Evolutionary conservation across 2,888 invertebrate genomes (phyloP).

Genomic region (Eremobia ochroleuca): DNA sequence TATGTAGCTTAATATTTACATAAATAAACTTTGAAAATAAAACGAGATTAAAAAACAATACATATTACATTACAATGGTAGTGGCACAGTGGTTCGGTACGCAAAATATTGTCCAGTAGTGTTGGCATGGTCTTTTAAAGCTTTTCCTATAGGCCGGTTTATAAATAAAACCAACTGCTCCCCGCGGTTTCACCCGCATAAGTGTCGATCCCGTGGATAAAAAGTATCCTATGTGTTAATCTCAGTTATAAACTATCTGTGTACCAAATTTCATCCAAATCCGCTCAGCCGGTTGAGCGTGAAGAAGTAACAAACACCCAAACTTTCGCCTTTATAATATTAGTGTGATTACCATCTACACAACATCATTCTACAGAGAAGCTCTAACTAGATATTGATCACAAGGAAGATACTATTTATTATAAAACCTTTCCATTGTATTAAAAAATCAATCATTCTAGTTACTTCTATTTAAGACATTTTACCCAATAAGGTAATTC

Average conservation of each 20-base stretch:
- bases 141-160: slow-evolving; percentile 8
- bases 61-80: background rate
- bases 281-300: too few species aligned
- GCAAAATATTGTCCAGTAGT: slow-evolving; percentile 25
- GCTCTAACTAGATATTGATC: slow-evolving; percentile 4
- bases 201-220: too few species aligned
- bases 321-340: too few species aligned
- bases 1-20: slow-evolving; percentile 8
- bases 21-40: slow-evolving; percentile 24
- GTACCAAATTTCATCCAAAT: too few species aligned
- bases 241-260: too few species aligned
- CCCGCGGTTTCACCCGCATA: too few species aligned
- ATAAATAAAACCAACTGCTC: too few species aligned
- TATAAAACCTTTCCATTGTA: background rate
- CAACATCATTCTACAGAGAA: slow-evolving; percentile 3
- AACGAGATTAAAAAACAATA: slow-evolving; percentile 24
- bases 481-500: slow-evolving; percentile 45
- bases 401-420: slow-evolving; percentile 15
- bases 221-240: too few species aligned
- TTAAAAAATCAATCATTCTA: slow-evolving; percentile 2
- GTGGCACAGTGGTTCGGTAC: slow-evolving; percentile 23
- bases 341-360: background rate
- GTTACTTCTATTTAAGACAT: background rate
- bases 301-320: too few species aligned
- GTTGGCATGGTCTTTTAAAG: slow-evolving; percentile 55